These are phyloP conservation scores for Mormyrus iriodes DNA, from an alignment of 2,113 vertebrate genomes.

Conservation along the genomic window DNA sequence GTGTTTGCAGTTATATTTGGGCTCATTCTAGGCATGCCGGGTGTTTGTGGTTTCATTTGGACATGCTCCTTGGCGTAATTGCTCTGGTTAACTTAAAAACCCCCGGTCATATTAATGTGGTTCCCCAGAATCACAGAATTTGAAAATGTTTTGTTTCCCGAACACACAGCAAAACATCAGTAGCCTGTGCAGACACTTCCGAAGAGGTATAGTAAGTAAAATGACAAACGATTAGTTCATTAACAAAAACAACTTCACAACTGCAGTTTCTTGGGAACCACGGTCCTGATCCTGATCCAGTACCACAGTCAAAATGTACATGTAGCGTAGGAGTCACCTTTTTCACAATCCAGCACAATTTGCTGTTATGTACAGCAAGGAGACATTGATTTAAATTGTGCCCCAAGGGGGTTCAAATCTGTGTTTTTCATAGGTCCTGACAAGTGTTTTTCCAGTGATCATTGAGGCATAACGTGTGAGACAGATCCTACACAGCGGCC, in stretches of 20 bases:
- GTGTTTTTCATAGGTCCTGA: constrained; percentile 58
- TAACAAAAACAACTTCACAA: background rate
- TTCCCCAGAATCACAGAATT: background rate
- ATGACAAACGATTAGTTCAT: background rate
- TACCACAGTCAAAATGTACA: constrained; percentile 50
- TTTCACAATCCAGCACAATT: constrained; percentile 64
- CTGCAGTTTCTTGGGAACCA: background rate
- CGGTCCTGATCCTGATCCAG: constrained; percentile 26
- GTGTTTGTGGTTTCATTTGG: background rate
- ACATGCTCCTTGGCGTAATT: background rate
- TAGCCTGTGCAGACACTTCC: background rate
- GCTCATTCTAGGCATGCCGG: background rate
- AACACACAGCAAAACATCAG: background rate
- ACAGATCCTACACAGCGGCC: constrained; percentile 51
- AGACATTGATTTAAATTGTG: constrained; percentile 70
- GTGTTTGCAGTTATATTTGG: background rate
- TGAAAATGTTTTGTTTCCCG: background rate
- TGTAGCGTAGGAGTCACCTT: constrained; percentile 63
- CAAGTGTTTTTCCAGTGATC: constrained; percentile 59
- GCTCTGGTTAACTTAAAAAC: background rate
- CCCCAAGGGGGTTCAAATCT: constrained; percentile 57
- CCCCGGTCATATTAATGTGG: background rate
- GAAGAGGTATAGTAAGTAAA: background rate
- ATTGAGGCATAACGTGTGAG: constrained; percentile 45
- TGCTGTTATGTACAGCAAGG: constrained; percentile 64